Percentiles rank a stretch among this genome's conserved stretches.
Evolutionary conservation across 2,113 vertebrate species (phyloP).

Genomic region (Oxyruncus cristatus): DNA sequence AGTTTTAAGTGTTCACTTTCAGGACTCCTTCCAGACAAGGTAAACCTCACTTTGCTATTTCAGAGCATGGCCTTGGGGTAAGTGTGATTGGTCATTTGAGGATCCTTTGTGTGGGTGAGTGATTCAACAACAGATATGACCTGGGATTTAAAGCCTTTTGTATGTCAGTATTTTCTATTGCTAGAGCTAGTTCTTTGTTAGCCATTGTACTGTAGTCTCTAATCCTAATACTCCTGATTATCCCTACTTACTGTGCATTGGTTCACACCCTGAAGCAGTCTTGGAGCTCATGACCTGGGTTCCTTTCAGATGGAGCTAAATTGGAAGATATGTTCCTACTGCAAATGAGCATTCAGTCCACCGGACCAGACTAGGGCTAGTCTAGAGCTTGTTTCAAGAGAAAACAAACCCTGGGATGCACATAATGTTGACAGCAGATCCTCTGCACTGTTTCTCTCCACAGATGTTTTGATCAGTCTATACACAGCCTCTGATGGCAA

Average conservation of each 20-base stretch:
- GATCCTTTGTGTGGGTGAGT: background rate
- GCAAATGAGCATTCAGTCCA: constrained; percentile 12
- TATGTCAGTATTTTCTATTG: constrained; percentile 1
- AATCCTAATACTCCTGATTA: constrained; percentile 41
- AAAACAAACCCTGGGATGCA: background rate
- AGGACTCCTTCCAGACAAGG: background rate
- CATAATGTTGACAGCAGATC: background rate
- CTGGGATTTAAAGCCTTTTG: constrained; percentile 1
- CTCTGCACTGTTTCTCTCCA: background rate
- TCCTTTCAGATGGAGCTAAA: constrained; percentile 10
- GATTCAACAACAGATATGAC: constrained; percentile 2
- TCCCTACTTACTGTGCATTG: constrained; percentile 19
- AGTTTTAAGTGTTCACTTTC: background rate
- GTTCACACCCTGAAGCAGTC: background rate
- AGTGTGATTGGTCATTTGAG: background rate
- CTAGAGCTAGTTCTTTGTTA: constrained; percentile 9
- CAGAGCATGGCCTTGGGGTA: background rate
- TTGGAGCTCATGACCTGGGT: background rate
- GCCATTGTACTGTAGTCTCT: background rate
- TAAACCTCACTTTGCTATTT: background rate
- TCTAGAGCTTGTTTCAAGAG: background rate
- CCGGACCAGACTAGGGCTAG: background rate
- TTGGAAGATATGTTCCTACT: constrained; percentile 21
- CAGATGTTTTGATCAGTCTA: background rate
- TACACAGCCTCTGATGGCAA: background rate